These are phyloP conservation scores for Chrysolina oricalcia DNA, from an alignment of 2,888 invertebrate species.

Conservation along the genomic window DNA sequence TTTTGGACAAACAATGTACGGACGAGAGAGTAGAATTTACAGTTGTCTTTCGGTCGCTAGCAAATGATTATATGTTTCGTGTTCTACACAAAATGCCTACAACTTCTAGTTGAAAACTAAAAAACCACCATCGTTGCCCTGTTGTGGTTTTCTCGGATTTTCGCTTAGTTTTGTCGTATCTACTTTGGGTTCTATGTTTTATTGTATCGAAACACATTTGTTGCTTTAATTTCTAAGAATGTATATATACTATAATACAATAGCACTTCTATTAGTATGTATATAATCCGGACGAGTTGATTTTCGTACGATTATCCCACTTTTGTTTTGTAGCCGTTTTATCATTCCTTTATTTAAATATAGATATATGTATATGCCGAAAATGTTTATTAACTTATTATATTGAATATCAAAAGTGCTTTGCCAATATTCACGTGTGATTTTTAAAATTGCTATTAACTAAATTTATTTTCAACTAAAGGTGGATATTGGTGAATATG, in stretches of 20 bases:
- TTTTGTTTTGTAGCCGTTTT: slow-evolving; percentile 44
- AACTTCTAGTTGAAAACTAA: slow-evolving; percentile 7
- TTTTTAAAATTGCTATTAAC: slow-evolving; percentile 5
- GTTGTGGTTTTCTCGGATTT: slow-evolving; percentile 9
- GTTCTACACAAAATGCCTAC: slow-evolving; percentile 21
- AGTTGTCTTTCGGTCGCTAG: slow-evolving; percentile 10
- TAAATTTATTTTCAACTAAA: slow-evolving; percentile 6
- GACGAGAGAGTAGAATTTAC: background rate
- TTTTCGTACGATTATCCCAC: slow-evolving; percentile 32
- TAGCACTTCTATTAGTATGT: slow-evolving; percentile 43
- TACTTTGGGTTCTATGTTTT: slow-evolving; percentile 26
- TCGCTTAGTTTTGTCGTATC: slow-evolving; percentile 30
- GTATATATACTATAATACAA: slow-evolving; percentile 45
- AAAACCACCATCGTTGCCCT: slow-evolving; percentile 2
- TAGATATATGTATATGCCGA: slow-evolving; percentile 50
- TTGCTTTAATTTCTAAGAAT: slow-evolving; percentile 41
- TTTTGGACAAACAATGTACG: no score
- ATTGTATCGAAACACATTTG: slow-evolving; percentile 30
- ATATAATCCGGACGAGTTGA: slow-evolving; percentile 45
- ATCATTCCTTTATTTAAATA: slow-evolving; percentile 49
- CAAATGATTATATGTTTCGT: slow-evolving; percentile 6
- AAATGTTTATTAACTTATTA: slow-evolving; percentile 52
- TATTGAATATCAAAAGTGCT: slow-evolving; percentile 40
- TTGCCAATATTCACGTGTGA: slow-evolving; percentile 24
- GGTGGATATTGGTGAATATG: slow-evolving; percentile 26